Percentiles rank a stretch among this genome's conserved stretches.
Evolutionary conservation across 2,797 vertebrate species (phyloP).

Genomic region (Heliangelus exortis): DNA sequence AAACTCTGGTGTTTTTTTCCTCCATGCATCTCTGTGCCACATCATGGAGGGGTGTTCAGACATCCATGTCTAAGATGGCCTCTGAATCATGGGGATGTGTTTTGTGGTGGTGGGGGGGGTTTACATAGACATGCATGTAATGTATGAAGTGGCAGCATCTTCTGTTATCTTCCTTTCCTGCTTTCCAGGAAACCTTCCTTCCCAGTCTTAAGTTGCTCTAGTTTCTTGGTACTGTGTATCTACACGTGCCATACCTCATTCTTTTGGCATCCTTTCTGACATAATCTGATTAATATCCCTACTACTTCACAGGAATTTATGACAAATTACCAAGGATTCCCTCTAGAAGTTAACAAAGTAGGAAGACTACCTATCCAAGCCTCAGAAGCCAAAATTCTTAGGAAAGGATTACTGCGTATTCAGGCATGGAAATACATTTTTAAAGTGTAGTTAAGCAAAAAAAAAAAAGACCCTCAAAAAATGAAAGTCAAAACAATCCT

Average conservation of each 20-base stretch:
- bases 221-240: not conserved
- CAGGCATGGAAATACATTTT: not conserved
- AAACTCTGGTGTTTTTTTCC: not conserved
- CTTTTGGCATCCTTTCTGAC: not conserved
- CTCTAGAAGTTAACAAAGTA: not conserved
- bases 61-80: not conserved
- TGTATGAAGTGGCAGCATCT: not conserved
- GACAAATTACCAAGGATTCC: not conserved
- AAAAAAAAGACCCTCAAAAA: not conserved
- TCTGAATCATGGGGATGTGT: not conserved
- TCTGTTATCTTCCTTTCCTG: not conserved
- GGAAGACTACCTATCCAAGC: not conserved
- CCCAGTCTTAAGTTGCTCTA: not conserved
- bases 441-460: not conserved
- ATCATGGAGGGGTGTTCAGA: not conserved
- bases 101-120: not conserved
- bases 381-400: not conserved
- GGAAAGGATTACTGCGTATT: not conserved
- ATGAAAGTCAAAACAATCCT: not conserved
- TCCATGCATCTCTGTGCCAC: not conserved
- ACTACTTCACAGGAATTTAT: not conserved
- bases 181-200: not conserved
- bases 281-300: not conserved
- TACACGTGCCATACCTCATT: rapidly evolving
- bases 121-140: not conserved